Conservation (phyloP, 2,797 vertebrate genomes). For the Podarcis lilfordi region DNA sequence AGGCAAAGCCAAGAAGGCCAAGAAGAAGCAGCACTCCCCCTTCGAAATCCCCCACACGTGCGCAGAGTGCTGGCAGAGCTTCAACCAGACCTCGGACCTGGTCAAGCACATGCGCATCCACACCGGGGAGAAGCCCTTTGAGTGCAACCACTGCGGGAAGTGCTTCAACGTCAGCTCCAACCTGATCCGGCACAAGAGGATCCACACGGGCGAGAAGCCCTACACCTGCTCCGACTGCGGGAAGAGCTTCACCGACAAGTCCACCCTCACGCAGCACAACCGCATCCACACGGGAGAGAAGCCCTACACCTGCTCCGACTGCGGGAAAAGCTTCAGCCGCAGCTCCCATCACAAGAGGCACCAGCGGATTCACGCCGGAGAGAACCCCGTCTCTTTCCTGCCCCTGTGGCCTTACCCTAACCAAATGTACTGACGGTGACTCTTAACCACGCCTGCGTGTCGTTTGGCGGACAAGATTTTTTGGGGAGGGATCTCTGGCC, state of each 20-base stretch:
- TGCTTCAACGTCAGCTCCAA: constrained; percentile 70
- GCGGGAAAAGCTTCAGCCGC: constrained; percentile 42
- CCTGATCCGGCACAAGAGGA: constrained; percentile 65
- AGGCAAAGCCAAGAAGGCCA: background rate
- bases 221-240: constrained; percentile 36
- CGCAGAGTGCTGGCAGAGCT: constrained; percentile 71
- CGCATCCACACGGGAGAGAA: constrained; percentile 49
- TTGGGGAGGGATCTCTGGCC: too few species aligned
- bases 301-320: constrained; percentile 37
- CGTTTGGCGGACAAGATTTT: background rate
- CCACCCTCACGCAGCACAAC: constrained; percentile 40
- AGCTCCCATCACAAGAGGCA: constrained; percentile 45
- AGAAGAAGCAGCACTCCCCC: constrained; percentile 14
- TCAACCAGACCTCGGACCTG: constrained; percentile 72
- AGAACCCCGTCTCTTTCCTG: constrained; percentile 17
- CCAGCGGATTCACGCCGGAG: constrained; percentile 38
- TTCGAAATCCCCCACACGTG: constrained; percentile 61
- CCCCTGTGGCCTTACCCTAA: constrained; percentile 37
- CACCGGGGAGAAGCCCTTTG: constrained; percentile 70
- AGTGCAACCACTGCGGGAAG: constrained; percentile 68
- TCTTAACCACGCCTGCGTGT: background rate
- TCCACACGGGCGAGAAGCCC: constrained; percentile 71
- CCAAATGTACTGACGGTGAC: constrained; percentile 12
- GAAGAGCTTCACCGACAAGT: constrained; percentile 62
- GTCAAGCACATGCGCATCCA: constrained; percentile 72